Evolutionary conservation across 2,888 invertebrate genomes (phyloP), one percentile per base, ranked within the genome.

Genomic region (Oligia fasciuncula): DNA sequence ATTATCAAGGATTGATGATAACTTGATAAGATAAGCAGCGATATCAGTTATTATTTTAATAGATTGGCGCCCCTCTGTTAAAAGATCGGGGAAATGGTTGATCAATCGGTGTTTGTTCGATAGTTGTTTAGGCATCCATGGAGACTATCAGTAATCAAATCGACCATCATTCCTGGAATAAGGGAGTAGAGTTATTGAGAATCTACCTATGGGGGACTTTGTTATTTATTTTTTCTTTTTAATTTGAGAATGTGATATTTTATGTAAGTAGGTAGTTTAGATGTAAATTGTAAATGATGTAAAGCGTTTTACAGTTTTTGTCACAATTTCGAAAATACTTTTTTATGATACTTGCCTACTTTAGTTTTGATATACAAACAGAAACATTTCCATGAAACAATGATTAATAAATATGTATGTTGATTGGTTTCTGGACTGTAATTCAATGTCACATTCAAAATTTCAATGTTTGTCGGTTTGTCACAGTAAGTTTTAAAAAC

Each of bases 371-470:
- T 29, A 43, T 23, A n/a, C 23, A 74, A 43, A 51, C 40, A 57
- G 23, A 62, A 67, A 60, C 43, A 29, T 73, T n/a, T 51, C 35
- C 6, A 49, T 73, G 46, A 57, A 40, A 63, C 9, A 63, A 63
- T 63, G 19, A 70, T 70, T 62, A 80, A 67, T 4, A 46, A 80
- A 67, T 4, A 46, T 46, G 49, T 80, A 83, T 29, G 73, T 72
- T 73, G 82, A 76, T 76, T n/a, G 63, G 54, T 67, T 73, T 76
- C 62, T 68, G 73, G 73, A 60, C 29, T 69, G 60, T 69, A 51
- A 76, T 79, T 75, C 71, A 81, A 79, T 78, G 85, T 84, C 84
- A 79, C 62, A 69, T 84, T 80, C 62, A 62, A 79, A 71, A 76
- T 71, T 57, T 4, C 8, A 43, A 68, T 67, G 49, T 29, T 6